These are phyloP conservation scores for Otolemur garnettii DNA, from an alignment of 2,113 vertebrate genomes.

Conservation along the genomic window DNA sequence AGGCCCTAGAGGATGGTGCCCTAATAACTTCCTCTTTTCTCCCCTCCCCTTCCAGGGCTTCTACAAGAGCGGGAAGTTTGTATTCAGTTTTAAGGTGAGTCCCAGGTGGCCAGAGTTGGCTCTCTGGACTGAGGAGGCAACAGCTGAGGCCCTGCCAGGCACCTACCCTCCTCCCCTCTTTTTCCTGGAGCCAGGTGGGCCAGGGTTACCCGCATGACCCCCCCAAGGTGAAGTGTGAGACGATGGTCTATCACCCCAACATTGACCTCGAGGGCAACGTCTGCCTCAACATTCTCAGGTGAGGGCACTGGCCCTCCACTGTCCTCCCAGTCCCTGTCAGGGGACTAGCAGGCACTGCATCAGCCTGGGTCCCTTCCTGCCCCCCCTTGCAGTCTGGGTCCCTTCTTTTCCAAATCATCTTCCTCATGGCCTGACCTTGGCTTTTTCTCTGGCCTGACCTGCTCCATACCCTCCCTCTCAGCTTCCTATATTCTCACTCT, in stretches of 20 bases:
- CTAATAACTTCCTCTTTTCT: neutral
- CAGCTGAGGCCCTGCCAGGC: neutral
- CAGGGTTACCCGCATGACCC: conserved; percentile 98
- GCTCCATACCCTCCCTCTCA: too few species aligned
- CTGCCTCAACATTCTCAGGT: conserved; percentile 99
- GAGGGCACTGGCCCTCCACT: conserved; percentile 3
- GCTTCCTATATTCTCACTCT: neutral
- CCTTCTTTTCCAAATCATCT: neutral
- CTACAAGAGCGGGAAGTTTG: conserved; percentile 97
- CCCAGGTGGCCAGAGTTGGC: neutral
- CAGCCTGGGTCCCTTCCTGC: neutral
- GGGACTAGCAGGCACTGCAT: neutral
- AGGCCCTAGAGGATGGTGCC: neutral
- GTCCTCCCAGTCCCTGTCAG: fast-evolving
- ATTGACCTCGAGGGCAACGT: conserved; percentile 99
- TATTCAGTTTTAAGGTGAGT: conserved; percentile 98
- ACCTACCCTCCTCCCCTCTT: conserved; percentile 9
- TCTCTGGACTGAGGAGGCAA: neutral
- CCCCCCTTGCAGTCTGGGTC: neutral
- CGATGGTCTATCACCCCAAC: conserved; percentile 99
- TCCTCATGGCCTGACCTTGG: neutral
- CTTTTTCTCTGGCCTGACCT: neutral
- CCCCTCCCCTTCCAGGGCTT: conserved; percentile 89
- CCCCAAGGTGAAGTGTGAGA: conserved; percentile 98
- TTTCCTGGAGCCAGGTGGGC: conserved; percentile 90